These are phyloP conservation scores for Drosophila leonis DNA, from an alignment of 2,888 invertebrate species.

Conservation along the genomic window DNA sequence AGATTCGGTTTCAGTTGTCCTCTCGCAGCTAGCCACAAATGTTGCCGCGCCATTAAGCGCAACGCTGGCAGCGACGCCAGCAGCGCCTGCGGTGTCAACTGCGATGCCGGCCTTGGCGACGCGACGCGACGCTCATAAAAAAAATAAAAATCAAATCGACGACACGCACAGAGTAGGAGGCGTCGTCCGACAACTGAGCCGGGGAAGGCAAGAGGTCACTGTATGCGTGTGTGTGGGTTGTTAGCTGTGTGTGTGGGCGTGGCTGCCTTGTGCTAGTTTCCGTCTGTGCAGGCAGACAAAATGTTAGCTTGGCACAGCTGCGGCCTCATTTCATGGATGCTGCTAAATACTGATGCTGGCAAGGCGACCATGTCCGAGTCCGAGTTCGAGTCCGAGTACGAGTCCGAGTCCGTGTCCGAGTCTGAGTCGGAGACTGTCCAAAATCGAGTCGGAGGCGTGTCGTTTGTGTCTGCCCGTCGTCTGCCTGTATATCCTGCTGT, in stretches of 20 bases:
- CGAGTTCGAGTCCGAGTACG: conserved; percentile 9
- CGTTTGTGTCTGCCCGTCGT: conserved; percentile 13
- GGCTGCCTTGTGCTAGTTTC: conserved; percentile 71
- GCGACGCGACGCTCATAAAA: conserved; percentile 66
- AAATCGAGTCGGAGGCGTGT: conserved; percentile 5
- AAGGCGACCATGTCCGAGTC: conserved; percentile 9
- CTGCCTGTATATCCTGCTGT: conserved; percentile 22
- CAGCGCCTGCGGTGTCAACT: conserved; percentile 41
- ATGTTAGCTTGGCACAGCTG: conserved; percentile 50
- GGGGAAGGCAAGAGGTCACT: conserved; percentile 6
- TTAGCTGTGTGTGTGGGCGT: conserved; percentile 36
- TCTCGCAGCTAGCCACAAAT: conserved; percentile 42
- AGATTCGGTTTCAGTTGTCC: conserved; percentile 14
- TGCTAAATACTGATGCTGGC: conserved; percentile 45
- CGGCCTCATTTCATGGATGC: conserved; percentile 64
- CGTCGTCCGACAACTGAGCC: conserved; percentile 41
- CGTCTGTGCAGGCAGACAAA: conserved; percentile 56
- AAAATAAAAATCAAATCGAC: conserved; percentile 72
- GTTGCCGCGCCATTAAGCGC: conserved; percentile 64
- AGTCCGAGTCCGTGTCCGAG: conserved; percentile 13
- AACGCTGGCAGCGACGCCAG: conserved; percentile 15
- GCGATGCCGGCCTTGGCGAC: conserved; percentile 62
- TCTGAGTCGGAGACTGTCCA: conserved; percentile 1
- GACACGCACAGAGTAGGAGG: conserved; percentile 62
- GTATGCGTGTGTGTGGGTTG: conserved; percentile 22